Evolutionary conservation across 2,113 vertebrate genomes (phyloP).

Genomic region (Syrmaticus mikado): DNA sequence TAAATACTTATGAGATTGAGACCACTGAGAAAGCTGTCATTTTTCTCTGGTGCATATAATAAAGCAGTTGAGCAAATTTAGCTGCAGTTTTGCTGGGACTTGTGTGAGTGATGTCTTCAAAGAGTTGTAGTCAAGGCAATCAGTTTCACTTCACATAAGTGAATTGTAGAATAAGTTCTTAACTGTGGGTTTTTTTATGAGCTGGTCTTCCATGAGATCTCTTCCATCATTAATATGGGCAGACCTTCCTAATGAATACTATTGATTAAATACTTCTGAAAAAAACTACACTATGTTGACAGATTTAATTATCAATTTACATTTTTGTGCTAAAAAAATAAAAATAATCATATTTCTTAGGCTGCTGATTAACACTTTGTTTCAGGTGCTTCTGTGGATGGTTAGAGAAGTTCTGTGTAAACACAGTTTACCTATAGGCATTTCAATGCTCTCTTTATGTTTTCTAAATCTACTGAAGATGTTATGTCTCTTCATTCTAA

Average conservation of each 20-base stretch:
- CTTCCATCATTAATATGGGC: neutral
- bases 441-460: neutral
- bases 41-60: neutral
- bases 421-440: neutral
- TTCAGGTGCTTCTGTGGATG: neutral
- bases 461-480: neutral
- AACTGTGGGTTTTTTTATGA: neutral
- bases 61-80: neutral
- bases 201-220: neutral
- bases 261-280: neutral
- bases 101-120: fast-evolving
- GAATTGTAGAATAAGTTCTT: neutral
- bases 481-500: slow-evolving; percentile 24
- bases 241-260: neutral
- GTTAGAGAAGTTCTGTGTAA: neutral
- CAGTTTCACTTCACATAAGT: neutral
- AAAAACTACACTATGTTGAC: neutral
- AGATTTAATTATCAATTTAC: neutral
- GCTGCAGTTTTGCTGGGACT: neutral
- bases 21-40: neutral
- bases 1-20: neutral
- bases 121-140: neutral
- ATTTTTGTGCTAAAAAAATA: neutral
- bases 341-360: neutral
- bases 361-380: neutral